Evolutionary conservation across 1,140 invertebrate species (phyloP).

Genomic region (Drosophila gunungcola): DNA sequence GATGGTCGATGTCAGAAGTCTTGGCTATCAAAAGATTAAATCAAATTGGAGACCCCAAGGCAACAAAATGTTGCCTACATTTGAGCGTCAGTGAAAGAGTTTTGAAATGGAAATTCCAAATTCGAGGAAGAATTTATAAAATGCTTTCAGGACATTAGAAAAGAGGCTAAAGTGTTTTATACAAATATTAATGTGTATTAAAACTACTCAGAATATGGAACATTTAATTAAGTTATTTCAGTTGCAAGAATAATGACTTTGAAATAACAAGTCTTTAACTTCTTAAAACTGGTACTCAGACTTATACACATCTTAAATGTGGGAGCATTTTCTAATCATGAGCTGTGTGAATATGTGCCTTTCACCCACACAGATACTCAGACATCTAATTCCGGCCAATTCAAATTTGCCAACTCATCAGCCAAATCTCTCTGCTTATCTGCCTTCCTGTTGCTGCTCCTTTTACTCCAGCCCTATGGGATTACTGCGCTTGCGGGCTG

Average conservation of each 20-base stretch:
- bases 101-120: background rate
- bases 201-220: no score
- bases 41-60: slow-evolving; percentile 24
- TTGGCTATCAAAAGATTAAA: slow-evolving; percentile 41
- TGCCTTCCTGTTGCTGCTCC: slow-evolving; percentile 6
- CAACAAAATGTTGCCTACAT: slow-evolving; percentile 8
- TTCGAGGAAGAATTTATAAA: background rate
- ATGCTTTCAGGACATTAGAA: background rate
- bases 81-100: background rate
- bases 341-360: background rate
- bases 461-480: background rate
- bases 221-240: no score
- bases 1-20: slow-evolving; percentile 16
- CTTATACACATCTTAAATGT: no score
- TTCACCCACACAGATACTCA: background rate
- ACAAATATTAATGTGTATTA: no score
- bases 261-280: no score
- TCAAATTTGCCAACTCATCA: slow-evolving; percentile 44
- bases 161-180: no score
- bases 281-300: no score
- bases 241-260: no score
- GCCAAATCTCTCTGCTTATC: slow-evolving; percentile 26
- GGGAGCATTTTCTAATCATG: background rate
- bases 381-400: slow-evolving; percentile 15
- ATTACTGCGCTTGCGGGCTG: slow-evolving; percentile 27